A percentile compares a stretch with the other conserved stretches of the same genome.
Conservation (phyloP, 2,797 vertebrate species). For the Spheniscus humboldti region DNA sequence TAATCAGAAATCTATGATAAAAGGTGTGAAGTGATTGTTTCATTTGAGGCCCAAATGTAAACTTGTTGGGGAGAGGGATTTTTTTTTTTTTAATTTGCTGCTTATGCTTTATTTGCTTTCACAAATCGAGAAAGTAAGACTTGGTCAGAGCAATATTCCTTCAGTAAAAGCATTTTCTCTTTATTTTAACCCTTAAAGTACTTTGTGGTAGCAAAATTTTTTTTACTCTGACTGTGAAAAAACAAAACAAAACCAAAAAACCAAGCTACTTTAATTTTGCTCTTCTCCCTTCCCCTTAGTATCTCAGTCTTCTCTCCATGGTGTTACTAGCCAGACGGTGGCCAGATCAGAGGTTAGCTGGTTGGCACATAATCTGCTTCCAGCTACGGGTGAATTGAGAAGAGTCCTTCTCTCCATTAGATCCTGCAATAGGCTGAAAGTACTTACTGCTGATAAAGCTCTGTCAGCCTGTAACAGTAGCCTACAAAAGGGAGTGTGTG, state of each 20-base stretch:
- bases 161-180: not conserved
- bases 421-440: not conserved
- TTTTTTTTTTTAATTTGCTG: not conserved
- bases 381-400: not conserved
- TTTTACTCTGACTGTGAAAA: not conserved
- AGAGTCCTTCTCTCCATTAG: not conserved
- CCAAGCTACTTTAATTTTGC: not conserved
- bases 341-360: not conserved
- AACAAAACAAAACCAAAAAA: not conserved
- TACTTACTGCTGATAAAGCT: not conserved
- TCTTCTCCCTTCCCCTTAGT: not conserved
- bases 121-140: not conserved
- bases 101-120: not conserved
- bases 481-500: not conserved
- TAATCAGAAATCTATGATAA: not conserved
- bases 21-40: not conserved
- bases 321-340: not conserved
- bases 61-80: not conserved
- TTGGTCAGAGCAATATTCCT: not conserved
- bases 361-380: not conserved
- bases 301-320: not conserved
- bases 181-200: not conserved
- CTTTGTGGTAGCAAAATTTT: not conserved
- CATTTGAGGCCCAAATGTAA: not conserved
- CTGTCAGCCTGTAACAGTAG: not conserved